Evolutionary conservation across 2,888 invertebrate species (phyloP).

Genomic region (Beris morrisii): DNA sequence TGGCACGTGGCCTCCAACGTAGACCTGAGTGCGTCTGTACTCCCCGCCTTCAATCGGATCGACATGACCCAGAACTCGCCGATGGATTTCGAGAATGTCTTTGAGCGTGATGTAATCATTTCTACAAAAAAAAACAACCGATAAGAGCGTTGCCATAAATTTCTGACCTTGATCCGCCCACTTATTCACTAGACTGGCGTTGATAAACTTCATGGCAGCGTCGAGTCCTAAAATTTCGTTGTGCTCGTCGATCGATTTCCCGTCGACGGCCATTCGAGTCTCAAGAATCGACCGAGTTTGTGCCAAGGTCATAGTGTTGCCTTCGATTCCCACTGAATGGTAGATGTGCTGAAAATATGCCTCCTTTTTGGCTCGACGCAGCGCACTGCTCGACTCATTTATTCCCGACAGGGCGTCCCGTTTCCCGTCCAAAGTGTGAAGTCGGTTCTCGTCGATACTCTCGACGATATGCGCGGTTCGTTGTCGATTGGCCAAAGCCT

Average conservation of each 20-base stretch:
- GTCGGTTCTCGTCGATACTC: conserved; percentile 72
- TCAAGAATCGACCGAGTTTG: conserved; percentile 91
- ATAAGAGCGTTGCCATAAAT: neutral
- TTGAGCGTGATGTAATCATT: conserved; percentile 77
- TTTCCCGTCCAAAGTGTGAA: conserved; percentile 73
- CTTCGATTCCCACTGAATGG: conserved; percentile 96
- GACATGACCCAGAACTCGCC: conserved; percentile 89
- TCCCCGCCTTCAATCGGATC: conserved; percentile 91
- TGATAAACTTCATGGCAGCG: conserved; percentile 91
- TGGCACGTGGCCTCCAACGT: conserved; percentile 93
- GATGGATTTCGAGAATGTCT: conserved; percentile 91
- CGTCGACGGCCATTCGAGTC: conserved; percentile 81
- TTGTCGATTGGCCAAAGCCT: conserved; percentile 77
- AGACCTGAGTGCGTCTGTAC: conserved; percentile 87
- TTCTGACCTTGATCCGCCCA: conserved; percentile 42
- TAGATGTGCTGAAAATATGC: conserved; percentile 96
- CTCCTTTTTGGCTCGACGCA: conserved; percentile 88
- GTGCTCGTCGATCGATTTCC: conserved; percentile 94
- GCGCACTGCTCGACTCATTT: conserved; percentile 76
- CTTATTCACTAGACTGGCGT: conserved; percentile 74
- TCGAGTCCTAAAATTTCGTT: conserved; percentile 95
- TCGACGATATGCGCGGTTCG: conserved; percentile 88
- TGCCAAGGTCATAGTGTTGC: conserved; percentile 92
- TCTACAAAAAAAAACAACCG: conserved; percentile 50
- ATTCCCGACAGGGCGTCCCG: conserved; percentile 78